Base-by-base conservation (phyloP, 2,888 invertebrate species). In the Andricus curvator region DNA sequence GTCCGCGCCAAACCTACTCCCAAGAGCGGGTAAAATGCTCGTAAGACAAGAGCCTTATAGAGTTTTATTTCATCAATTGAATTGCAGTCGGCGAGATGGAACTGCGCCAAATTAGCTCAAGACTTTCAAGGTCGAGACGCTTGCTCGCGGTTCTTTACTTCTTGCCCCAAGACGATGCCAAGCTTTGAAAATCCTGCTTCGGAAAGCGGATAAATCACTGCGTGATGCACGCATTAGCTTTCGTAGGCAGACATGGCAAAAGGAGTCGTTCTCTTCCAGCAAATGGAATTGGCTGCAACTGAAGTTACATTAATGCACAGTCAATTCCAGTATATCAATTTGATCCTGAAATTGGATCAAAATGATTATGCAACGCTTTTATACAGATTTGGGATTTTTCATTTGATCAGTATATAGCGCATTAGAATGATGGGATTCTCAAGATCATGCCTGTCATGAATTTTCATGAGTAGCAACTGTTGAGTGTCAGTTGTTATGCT, bases 61-160 rank as follows among this genome's bases (percentile, higher is more conserved):
- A 33, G 33, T 74, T 74, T 74, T 29, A n/a, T 33, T 74, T 74
- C 51, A 74, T 56, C 56, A 74, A 74, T 74, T 74, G 56, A 74
- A 74, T 37, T 37, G 56, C 37, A 74, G 33, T 74, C 74, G 56
- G 33, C 56, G 33, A 51, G 51, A 74, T 74, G 74, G 74, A 74
- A 74, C 1, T 56, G 33, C 74, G 74, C 74, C 74, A 74, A 74
- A 74, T 74, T 74, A 74, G 56, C 74, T 60, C 6, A 4, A 74
- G 33, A 56, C 33, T 33, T 56, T 74, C 74, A 74, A 74, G 74
- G 74, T 74, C 74, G 37, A 74, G 33, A 37, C n/a, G 33, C 33
- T n/a, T 56, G 51, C n/a, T 68, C 22, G 41, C 41, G 67, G 11
- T 37, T 67, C 67, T 67, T 67, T n/a, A 22, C n/a, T 70, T 70